phyloP scores from a whole-genome alignment of 1,140 invertebrate species.

The Drosophila cardini region DNA sequence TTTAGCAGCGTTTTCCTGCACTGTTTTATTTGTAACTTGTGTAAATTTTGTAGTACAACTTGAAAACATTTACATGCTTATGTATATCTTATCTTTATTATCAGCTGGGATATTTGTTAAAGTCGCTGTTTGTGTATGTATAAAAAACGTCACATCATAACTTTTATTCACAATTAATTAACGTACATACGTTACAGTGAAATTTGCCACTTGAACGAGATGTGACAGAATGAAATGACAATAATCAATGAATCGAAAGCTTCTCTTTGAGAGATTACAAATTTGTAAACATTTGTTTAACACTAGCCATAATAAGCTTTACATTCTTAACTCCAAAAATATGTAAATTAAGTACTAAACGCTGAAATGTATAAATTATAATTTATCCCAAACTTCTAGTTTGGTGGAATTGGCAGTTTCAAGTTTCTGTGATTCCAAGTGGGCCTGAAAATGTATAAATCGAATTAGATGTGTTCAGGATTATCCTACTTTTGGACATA shows the following conservation, averaged over 20 bases:
- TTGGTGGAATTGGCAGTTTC: constrained; percentile 66
- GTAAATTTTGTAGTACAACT: constrained; percentile 9
- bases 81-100: constrained; percentile 8
- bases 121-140: not conserved
- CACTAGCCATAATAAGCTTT: not conserved
- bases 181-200: not conserved
- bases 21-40: constrained; percentile 16
- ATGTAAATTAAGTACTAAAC: not conserved
- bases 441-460: not conserved
- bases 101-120: not conserved
- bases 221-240: not conserved
- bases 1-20: constrained; percentile 2
- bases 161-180: not conserved
- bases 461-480: not conserved
- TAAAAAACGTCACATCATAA: not conserved
- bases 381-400: constrained; percentile 55
- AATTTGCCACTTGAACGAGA: not conserved
- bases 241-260: not conserved
- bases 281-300: not conserved
- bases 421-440: constrained; percentile 8
- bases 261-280: not conserved
- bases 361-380: not conserved
- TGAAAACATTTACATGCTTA: not conserved
- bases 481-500: constrained; percentile 4
- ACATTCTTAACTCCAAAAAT: not conserved